A percentile compares a stretch with the other conserved stretches of the same genome.
Conservation (phyloP, 2,113 vertebrate species). For the Tinamus guttatus region DNA sequence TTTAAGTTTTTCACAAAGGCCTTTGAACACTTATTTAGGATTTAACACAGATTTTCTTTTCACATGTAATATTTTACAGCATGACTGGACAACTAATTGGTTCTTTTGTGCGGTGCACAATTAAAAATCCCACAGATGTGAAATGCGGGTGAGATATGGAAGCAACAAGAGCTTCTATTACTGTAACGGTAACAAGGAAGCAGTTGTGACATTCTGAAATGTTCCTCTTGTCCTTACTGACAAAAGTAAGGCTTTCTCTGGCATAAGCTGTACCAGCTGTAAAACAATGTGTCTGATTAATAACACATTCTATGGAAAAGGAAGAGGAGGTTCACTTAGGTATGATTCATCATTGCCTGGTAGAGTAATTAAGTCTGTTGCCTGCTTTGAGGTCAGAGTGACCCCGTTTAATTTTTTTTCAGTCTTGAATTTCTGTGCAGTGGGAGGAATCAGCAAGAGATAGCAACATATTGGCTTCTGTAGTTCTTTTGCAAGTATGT, state of each 20-base stretch:
- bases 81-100: neutral
- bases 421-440: neutral
- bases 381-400: conserved; percentile 53
- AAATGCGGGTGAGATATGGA: neutral
- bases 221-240: neutral
- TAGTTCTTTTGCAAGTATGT: neutral
- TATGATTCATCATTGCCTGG: conserved; percentile 57
- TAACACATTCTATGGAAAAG: conserved; percentile 36
- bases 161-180: neutral
- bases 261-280: neutral
- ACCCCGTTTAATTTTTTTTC: conserved; percentile 54
- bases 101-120: neutral
- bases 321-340: conserved; percentile 21
- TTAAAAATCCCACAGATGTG: neutral
- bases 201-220: neutral
- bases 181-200: neutral
- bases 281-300: conserved; percentile 45
- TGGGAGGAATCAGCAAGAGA: conserved; percentile 1
- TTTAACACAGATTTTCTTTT: neutral
- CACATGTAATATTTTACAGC: neutral
- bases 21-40: neutral
- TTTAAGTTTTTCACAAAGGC: neutral
- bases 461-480: neutral
- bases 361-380: conserved; percentile 50
- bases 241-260: neutral